These are phyloP conservation scores for Upupa epops DNA, from an alignment of 2,113 vertebrate species.

Conservation along the genomic window DNA sequence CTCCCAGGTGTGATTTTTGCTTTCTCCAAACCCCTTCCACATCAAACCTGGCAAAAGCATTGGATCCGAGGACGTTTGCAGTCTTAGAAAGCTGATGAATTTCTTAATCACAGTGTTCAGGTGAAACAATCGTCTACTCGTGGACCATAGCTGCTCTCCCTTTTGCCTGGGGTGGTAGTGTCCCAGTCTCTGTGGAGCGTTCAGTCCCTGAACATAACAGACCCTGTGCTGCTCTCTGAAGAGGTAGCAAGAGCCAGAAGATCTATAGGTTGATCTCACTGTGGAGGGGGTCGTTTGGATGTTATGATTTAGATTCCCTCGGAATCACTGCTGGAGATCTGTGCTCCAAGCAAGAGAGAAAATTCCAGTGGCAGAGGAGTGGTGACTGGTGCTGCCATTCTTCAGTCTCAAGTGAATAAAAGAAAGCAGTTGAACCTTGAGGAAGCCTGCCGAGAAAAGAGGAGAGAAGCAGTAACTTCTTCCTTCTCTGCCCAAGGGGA, in stretches of 20 bases:
- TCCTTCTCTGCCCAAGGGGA: neutral
- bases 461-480: neutral
- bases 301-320: neutral
- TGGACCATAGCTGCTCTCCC: neutral
- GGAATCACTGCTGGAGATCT: neutral
- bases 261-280: neutral
- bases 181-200: neutral
- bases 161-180: neutral
- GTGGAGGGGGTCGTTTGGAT: neutral
- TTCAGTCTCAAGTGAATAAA: neutral
- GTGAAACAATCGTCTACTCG: neutral
- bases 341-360: neutral
- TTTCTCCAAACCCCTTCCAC: neutral
- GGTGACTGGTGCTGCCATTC: neutral
- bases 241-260: neutral
- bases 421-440: neutral
- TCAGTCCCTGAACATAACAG: neutral
- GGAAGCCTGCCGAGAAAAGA: neutral
- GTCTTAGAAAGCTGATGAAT: neutral
- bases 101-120: neutral
- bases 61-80: neutral
- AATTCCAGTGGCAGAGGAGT: neutral
- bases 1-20: neutral
- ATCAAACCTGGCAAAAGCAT: neutral
- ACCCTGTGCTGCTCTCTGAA: neutral